phyloP scores from a whole-genome alignment of 2,113 vertebrate species.

The Calyptomena viridis region DNA sequence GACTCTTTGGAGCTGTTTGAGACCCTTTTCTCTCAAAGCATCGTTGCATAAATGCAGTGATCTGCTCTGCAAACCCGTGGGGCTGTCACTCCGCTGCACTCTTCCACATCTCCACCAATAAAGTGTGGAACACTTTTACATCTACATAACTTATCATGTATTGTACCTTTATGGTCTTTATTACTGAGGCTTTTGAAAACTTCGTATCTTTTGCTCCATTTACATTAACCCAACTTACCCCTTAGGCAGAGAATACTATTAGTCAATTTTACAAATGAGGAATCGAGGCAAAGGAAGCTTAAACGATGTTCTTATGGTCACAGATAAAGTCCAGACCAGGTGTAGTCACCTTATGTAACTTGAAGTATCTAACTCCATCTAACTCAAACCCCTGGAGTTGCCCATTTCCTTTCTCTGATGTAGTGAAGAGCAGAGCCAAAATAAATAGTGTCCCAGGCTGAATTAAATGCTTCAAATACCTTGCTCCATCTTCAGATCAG shows the following conservation, averaged over 20 bases:
- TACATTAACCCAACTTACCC: not conserved
- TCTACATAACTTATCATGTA: not conserved
- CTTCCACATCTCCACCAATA: not conserved
- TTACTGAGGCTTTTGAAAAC: not conserved
- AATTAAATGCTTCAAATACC: not conserved
- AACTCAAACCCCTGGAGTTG: not conserved
- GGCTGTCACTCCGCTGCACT: not conserved
- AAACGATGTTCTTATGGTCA: not conserved
- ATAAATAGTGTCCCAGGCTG: not conserved
- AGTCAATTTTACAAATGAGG: not conserved
- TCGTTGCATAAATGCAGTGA: not conserved
- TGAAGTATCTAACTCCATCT: not conserved
- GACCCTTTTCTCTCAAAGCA: not conserved
- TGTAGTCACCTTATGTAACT: not conserved
- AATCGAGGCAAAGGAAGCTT: not conserved
- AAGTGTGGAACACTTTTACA: not conserved
- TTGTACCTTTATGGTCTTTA: not conserved
- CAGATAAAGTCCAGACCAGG: not conserved
- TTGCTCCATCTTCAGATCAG: not conserved
- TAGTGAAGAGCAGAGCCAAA: not conserved
- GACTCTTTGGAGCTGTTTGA: not conserved
- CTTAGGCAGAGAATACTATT: not conserved
- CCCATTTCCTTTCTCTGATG: not conserved
- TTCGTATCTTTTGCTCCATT: not conserved
- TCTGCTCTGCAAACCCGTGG: not conserved